phyloP scores from a whole-genome alignment of 2,888 invertebrate species.

The Diabrotica balteata region DNA sequence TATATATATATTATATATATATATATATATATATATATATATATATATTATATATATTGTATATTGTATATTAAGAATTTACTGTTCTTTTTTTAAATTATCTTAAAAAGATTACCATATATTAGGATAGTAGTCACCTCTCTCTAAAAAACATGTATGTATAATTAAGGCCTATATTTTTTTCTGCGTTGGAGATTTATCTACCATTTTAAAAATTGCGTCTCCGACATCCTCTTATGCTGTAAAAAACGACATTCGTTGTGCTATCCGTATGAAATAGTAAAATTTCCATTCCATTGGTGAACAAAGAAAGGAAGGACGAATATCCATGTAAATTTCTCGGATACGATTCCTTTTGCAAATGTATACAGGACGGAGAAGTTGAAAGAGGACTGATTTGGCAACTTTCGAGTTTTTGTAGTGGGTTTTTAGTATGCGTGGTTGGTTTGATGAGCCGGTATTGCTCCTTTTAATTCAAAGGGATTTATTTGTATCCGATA shows the following conservation, averaged over 20 bases:
- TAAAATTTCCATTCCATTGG: background rate
- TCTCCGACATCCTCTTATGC: no score
- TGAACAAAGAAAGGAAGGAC: background rate
- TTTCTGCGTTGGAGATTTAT: no score
- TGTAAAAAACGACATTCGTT: background rate
- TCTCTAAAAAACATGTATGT: no score
- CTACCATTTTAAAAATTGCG: no score
- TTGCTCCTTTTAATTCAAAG: background rate
- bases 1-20: no score
- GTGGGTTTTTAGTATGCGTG: conserved; percentile 1
- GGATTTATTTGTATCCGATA: background rate
- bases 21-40: no score
- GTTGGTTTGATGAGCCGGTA: background rate
- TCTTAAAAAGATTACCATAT: no score
- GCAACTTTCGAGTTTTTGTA: background rate
- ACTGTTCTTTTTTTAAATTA: no score
- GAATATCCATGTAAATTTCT: conserved; percentile 2
- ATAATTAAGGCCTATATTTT: no score
- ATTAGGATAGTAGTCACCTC: no score
- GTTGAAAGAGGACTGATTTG: conserved; percentile 1
- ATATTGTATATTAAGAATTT: no score
- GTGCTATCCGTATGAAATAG: background rate
- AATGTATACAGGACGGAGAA: background rate
- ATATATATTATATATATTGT: no score
- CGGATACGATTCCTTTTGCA: background rate